Base-by-base conservation (phyloP, 2,113 vertebrate genomes). In the Pedionomus torquatus region DNA sequence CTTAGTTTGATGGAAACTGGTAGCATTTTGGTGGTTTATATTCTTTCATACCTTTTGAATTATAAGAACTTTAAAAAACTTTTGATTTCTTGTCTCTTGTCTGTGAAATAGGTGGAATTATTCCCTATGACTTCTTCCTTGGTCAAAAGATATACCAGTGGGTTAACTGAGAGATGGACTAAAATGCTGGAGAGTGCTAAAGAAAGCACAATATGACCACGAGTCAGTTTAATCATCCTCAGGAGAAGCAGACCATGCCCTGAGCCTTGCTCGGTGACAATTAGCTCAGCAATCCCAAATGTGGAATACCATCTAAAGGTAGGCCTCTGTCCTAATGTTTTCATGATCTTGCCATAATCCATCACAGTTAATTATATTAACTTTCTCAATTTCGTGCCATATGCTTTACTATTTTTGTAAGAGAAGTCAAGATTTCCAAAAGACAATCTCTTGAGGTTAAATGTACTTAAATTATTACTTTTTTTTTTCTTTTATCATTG, bases 401-500 rank as follows among this genome's bases (percentile, higher is more conserved):
- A 69, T 60, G 61, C 11, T 87, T 74, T 39, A 63, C 75, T 76
- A 41, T 93, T 96, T 94, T 86, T 79, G 30, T 37, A 91, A 79
- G 8, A 81, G 65, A 86, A 96, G 43, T 51, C 43, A 71, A 65
- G 64, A 51, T 70, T 91, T 94, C 57, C 84, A 93, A 95, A 94
- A 25, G 46, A 87, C 39, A 51, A 25, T 63, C 48, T 79, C 37
- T 82, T 70, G 58, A 71, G 68, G 68, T 64, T 64, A 55, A 95
- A 83, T 39, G 14, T 54, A 80, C 20, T 48, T 3, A 60, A 44
- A 11, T 35, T 28, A 25, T 57, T 58, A 60, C 28, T 28, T 87
- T 72, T 69, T 16, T 52, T 65, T 61, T 55, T 66, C 68, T 66
- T 94, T 91, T 52, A 68, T 61, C 52, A 33, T 90, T 76, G n/a